phyloP scores from a whole-genome alignment of 2,888 invertebrate species.

The Polyommatus icarus region DNA sequence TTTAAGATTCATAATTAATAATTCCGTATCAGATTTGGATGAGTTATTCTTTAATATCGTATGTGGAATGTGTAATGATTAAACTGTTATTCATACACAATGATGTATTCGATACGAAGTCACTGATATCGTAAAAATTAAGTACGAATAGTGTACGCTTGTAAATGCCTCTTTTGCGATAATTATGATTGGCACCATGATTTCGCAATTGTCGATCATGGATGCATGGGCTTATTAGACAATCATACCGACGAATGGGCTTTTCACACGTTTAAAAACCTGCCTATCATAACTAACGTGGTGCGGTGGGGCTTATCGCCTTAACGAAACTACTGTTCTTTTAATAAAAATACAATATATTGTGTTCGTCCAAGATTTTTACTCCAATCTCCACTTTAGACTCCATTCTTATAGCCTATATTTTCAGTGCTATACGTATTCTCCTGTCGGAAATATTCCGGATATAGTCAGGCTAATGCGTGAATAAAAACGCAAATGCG shows the following conservation, averaged over 20 bases:
- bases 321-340: not conserved
- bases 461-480: slow-evolving; percentile 22
- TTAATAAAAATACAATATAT: not conserved
- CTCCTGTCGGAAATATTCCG: not conserved
- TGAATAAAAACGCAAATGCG: slow-evolving; percentile 45
- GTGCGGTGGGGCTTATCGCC: not conserved
- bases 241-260: too few species aligned
- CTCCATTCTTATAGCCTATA: too few species aligned
- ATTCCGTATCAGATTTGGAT: slow-evolving; percentile 72
- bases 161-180: not conserved
- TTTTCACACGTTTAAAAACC: too few species aligned
- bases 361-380: too few species aligned
- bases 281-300: too few species aligned
- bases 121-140: not conserved
- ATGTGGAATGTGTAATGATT: slow-evolving; percentile 39
- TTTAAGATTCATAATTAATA: slow-evolving; percentile 76
- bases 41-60: slow-evolving; percentile 56
- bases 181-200: too few species aligned
- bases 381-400: too few species aligned
- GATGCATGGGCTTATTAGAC: too few species aligned
- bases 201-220: too few species aligned
- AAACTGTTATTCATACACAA: slow-evolving; percentile 33
- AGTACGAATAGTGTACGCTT: not conserved
- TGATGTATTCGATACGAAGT: not conserved
- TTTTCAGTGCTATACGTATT: too few species aligned